These are phyloP conservation scores for Aphelenchoides bicaudatus DNA, from an alignment of 2,888 invertebrate species.

Conservation along the genomic window DNA sequence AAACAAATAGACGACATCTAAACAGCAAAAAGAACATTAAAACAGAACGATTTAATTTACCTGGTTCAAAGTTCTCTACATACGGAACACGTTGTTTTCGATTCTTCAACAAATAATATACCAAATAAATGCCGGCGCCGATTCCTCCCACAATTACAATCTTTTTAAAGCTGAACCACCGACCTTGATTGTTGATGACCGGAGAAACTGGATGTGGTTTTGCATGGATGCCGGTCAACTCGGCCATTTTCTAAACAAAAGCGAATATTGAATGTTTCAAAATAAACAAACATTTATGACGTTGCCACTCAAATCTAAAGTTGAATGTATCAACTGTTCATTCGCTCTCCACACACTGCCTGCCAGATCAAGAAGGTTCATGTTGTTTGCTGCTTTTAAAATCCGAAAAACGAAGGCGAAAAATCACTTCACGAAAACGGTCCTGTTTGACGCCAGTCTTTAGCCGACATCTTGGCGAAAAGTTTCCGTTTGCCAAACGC, in stretches of 20 bases:
- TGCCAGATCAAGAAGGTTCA: conserved; percentile 7
- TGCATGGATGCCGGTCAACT: not conserved
- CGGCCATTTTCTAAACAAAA: conserved; percentile 6
- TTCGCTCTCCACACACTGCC: not conserved
- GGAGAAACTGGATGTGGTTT: conserved; percentile 1
- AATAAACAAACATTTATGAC: conserved; percentile 2
- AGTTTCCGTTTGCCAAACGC: too few relatives aligned
- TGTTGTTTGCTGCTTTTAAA: not conserved
- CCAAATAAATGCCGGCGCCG: not conserved
- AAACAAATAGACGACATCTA: conserved; percentile 20
- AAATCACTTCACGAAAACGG: too few relatives aligned
- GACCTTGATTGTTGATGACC: not conserved
- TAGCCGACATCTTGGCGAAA: too few relatives aligned
- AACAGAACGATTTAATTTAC: not conserved
- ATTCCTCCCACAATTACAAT: conserved; percentile 2
- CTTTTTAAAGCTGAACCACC: too few relatives aligned
- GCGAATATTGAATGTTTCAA: not conserved
- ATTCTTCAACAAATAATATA: not conserved
- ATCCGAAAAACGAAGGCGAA: too few relatives aligned
- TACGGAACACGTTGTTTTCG: not conserved
- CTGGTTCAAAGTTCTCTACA: conserved; percentile 4
- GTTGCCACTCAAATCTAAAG: not conserved
- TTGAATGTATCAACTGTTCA: not conserved
- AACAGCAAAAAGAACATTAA: too few relatives aligned
- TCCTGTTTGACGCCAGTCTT: too few relatives aligned